Evolutionary conservation across 2,113 vertebrate genomes (phyloP).

Genomic region (Engraulis encrasicolus): DNA sequence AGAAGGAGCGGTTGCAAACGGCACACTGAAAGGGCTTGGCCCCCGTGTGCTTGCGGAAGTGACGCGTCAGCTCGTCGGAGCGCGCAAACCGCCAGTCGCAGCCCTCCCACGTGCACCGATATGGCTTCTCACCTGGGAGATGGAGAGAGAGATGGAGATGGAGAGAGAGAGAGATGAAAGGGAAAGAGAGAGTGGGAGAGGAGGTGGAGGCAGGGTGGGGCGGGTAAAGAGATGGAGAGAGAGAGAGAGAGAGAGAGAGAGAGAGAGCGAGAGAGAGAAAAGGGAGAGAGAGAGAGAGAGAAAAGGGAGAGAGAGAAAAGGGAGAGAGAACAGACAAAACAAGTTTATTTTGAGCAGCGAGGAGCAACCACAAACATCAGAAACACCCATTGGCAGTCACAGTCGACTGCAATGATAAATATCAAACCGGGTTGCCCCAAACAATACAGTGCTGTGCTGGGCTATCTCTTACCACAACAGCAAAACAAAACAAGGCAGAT

Average conservation of each 20-base stretch:
- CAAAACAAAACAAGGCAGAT: not conserved
- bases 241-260: not conserved
- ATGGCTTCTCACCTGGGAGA: constrained; percentile 92
- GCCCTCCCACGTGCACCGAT: constrained; percentile 97
- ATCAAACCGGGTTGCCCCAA: not conserved
- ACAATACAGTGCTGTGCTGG: not conserved
- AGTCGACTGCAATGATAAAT: not conserved
- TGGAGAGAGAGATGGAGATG: not conserved
- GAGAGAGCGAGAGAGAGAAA: too few relatives aligned
- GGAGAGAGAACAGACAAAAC: not conserved
- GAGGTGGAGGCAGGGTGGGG: too few relatives aligned
- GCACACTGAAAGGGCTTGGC: constrained; percentile 97
- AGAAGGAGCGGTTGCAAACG: constrained; percentile 96
- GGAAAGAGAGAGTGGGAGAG: constrained; percentile 25
- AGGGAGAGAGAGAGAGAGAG: not conserved
- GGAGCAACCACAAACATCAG: not conserved
- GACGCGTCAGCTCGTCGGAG: constrained; percentile 94
- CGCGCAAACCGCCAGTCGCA: constrained; percentile 98
- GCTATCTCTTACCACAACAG: not conserved
- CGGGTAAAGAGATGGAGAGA: too few relatives aligned
- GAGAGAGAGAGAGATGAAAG: not conserved
- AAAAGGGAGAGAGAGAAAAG: not conserved
- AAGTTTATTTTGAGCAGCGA: not conserved
- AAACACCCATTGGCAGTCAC: not conserved
- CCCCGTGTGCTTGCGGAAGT: constrained; percentile 96